Evolutionary conservation across 2,113 vertebrate species (phyloP), one percentile per base, ranked within the genome.

Genomic region (Scartelaos histophorus): DNA sequence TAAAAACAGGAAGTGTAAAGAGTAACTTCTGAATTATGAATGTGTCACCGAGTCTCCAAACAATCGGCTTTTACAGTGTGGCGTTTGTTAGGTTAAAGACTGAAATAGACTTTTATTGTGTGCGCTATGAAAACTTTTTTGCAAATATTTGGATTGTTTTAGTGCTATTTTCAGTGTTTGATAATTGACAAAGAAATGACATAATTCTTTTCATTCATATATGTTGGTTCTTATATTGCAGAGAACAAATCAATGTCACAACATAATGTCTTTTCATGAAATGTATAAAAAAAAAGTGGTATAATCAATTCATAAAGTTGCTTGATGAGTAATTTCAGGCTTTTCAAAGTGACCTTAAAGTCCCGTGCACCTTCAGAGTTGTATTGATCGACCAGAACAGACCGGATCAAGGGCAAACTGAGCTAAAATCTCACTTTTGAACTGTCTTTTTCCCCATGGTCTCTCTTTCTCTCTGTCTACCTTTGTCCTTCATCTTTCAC

Each of bases 401-500:
- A 22, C 54, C 13, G 22, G 22, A 69, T 13, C 34, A 38, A 66
- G 53, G 17, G 35, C 5, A 46, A 15, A 57, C 12, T 22, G 56
- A 17, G 21, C 61, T 21, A 1, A 56, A 71, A 66, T 29, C 29
- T 29, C 29, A 29, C 29, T 46, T 65, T n/a, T 43, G 5, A 1
- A 47, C 76, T 70, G 51, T 0, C 17, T 45, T 66, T 71, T 29
- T 4, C 29, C 29, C 29, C 29, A 2, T n/a, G n/a, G n/a, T n/a
- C n/a, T n/a, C n/a, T n/a, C n/a, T 4, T 1, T 56, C 34, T 70
- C 1, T 46, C 22, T 43, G 45, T 70, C 17, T 34, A 66, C 74
- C 11, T 46, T 13, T 45, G 38, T 66, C 38, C 34, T 34, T 64
- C 61, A 35, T 64, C 38, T 73, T 19, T 58, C 70, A 71, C 57